Evolutionary conservation across 2,113 vertebrate genomes (phyloP), one percentile per base, ranked within the genome.

Genomic region (Pterocles gutturalis): DNA sequence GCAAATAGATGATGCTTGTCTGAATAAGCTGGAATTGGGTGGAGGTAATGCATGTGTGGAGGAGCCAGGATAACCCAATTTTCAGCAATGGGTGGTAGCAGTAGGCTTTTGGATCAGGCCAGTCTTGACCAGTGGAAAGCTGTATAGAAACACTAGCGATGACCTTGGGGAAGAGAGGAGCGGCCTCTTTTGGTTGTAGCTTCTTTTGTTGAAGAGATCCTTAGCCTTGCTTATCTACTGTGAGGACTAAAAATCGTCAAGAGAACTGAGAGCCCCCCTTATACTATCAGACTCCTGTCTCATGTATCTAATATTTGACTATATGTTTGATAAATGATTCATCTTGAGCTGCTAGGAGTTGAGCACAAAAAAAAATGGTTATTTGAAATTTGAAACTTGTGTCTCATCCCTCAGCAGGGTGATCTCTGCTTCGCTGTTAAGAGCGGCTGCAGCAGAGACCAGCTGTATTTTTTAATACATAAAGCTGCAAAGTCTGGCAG

Each of bases 401-500:
- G 14, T 60, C 26, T 73, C 33, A 31, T 15, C 28, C 25, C 13
- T 84, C 20, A 21, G 15, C 28, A 34, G 24, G 5, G 13, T 73
- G 33, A 46, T 60, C 33, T 65, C 45, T 1, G 9, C 13, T 64
- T 57, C 1, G 1, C 17, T 66, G 17, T 26, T 72, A 73, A 29
- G 15, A 53, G 36, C 0, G 0, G 25, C n/a, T 53, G 24, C 0
- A 1, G 46, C 7, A 45, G 15, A 7, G 28, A 11, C 1, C 5
- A 57, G 22, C 28, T 66, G 9, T 22, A 7, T 9, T 18, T 18
- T 78, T 45, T 5, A 58, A 57, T 62, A 26, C 4, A 20, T 29
- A 54, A 31, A 48, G 10, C 17, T 48, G 11, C 33, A 7, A 73
- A 80, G 16, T 34, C 17, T 3, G 6, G 38, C 38, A 38, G 38